Evolutionary conservation across 2,113 vertebrate genomes (phyloP).

Genomic region (Burhinus oedicnemus): DNA sequence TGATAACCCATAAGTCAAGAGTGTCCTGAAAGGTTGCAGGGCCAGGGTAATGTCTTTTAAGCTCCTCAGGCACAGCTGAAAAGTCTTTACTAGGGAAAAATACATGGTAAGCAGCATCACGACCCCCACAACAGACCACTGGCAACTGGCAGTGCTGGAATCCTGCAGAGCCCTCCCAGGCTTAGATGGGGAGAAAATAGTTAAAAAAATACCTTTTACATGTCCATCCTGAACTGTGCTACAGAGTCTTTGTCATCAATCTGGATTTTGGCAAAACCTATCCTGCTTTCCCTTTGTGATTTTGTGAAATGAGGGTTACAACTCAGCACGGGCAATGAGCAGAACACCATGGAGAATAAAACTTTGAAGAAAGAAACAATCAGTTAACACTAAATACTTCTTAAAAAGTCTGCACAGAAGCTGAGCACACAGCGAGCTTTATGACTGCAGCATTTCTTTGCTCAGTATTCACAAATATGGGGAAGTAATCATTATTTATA

Average conservation of each 20-base stretch:
- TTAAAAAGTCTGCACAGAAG: conserved; percentile 17
- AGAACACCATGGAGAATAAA: not conserved
- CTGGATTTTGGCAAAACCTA: not conserved
- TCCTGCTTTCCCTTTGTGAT: not conserved
- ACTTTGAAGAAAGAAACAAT: not conserved
- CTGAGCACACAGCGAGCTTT: not conserved
- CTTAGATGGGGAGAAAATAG: not conserved
- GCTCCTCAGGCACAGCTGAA: not conserved
- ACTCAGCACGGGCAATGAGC: not conserved
- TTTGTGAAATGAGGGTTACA: not conserved
- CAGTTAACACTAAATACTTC: not conserved
- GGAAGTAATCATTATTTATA: conserved; percentile 55
- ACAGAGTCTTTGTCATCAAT: not conserved
- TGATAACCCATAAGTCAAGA: not conserved
- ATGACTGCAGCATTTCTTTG: not conserved
- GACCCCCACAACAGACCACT: not conserved
- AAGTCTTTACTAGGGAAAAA: not conserved
- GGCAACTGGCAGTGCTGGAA: not conserved
- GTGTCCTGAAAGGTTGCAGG: not conserved
- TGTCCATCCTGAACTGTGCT: not conserved
- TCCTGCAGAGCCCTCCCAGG: not conserved
- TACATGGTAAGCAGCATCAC: not conserved
- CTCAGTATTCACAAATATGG: conserved; percentile 36
- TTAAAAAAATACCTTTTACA: not conserved
- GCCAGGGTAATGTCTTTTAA: not conserved